phyloP scores from a whole-genome alignment of 1,140 invertebrate species.

The Bicyclus anynana region DNA sequence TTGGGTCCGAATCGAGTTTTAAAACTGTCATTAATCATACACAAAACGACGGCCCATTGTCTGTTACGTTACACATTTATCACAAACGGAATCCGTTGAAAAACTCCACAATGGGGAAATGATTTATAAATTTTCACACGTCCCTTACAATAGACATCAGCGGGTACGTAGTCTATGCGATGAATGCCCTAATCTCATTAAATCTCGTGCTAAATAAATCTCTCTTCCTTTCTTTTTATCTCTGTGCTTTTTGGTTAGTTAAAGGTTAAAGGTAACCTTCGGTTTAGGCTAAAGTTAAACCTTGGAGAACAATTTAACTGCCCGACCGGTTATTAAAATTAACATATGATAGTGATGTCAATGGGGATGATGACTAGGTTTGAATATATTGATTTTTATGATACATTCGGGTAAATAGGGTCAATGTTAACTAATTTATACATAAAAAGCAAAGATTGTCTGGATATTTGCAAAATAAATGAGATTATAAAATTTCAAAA shows the following conservation, averaged over 20 bases:
- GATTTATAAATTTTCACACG: slow-evolving; percentile 7
- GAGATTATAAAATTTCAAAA: too few relatives aligned
- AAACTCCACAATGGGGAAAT: slow-evolving; percentile 16
- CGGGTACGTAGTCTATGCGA: background rate
- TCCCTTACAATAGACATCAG: background rate
- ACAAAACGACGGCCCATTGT: slow-evolving; percentile 19
- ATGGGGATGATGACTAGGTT: too few relatives aligned
- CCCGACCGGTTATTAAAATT: too few relatives aligned
- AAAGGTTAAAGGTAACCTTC: background rate
- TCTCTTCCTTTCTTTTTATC: background rate
- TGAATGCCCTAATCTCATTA: background rate
- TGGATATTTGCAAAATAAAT: too few relatives aligned
- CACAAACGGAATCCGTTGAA: slow-evolving; percentile 19
- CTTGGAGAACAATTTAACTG: too few relatives aligned
- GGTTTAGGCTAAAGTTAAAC: background rate
- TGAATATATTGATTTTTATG: too few relatives aligned
- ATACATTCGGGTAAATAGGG: too few relatives aligned
- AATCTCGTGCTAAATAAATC: background rate
- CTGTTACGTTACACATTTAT: slow-evolving; percentile 24
- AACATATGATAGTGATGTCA: too few relatives aligned
- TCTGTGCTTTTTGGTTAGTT: background rate
- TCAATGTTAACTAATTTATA: too few relatives aligned
- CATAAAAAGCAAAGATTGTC: too few relatives aligned
- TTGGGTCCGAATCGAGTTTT: slow-evolving; percentile 20
- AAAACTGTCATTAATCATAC: slow-evolving; percentile 26